Evolutionary conservation across 2,113 vertebrate genomes (phyloP), one percentile per base, ranked within the genome.

Genomic region (Labeo rohita): DNA sequence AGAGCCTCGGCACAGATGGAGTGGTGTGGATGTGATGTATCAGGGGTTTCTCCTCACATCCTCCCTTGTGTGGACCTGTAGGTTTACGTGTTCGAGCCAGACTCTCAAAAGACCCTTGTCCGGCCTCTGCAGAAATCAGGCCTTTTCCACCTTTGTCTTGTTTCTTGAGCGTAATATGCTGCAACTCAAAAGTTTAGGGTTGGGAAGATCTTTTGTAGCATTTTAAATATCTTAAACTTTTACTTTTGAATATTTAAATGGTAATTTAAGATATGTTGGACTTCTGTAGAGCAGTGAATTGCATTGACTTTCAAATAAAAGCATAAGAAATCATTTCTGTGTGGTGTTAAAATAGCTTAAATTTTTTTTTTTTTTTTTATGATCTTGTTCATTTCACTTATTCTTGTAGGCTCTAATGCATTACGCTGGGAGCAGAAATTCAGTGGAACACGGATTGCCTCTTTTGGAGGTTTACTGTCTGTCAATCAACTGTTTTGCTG

Each of bases 401-500:
- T 73, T 72, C 2, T 80, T 63, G 3, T 89, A 99, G 98, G 96
- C 96, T 28, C 94, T 99, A 84, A 94, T 99, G 90, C 97, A 98
- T 90, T 98, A 97, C 90, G 97, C 97, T 89, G 97, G 97, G 92
- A 97, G 95, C 92, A 96, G 97, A 92, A 97, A 97, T 92, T 96
- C 97, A 39, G 96, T 98, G n/a, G 98, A 99, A 90, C 96, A 98
- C 68, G 94, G 97, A 84, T 94, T 96, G 74, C 95, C 96, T 90
- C 97, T 99, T 87, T 94, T 99, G 93, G 97, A 99, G 92, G 97
- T 99, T 7, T 99, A 99, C 95, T 97, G 96, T 90, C 95, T 99
- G 89, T 96, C 98, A 91, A 98, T 99, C 91, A 97, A 96, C 90
- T 97, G 97, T 90, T 99, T 99, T 92, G 97, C 97, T 77, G 96